Evolutionary conservation across 2,797 vertebrate genomes (phyloP).

Genomic region (Sebastiscus tertius): DNA sequence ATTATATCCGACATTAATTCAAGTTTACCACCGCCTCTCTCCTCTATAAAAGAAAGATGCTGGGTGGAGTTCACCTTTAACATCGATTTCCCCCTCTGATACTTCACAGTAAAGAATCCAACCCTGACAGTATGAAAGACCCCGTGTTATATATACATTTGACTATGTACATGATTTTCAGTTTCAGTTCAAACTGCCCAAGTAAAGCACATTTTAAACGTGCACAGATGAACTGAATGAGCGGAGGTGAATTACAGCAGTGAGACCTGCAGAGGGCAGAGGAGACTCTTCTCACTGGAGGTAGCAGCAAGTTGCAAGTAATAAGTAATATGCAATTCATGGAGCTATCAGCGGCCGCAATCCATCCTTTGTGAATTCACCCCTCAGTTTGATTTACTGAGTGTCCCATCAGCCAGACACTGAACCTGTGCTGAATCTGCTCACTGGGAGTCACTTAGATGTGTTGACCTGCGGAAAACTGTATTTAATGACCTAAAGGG

Average conservation of each 20-base stretch:
- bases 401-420: background rate
- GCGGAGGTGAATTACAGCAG: background rate
- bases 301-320: background rate
- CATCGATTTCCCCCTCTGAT: background rate
- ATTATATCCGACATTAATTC: background rate
- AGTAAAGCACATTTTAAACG: background rate
- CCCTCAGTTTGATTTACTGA: too few species aligned
- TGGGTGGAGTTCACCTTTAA: background rate
- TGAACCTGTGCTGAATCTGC: background rate
- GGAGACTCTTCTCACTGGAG: background rate
- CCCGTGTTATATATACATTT: background rate
- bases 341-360: too few species aligned
- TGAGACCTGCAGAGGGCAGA: slow-evolving; percentile 7
- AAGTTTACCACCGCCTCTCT: background rate
- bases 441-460: background rate
- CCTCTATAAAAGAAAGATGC: background rate
- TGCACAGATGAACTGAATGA: too few species aligned
- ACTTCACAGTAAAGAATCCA: background rate
- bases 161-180: background rate
- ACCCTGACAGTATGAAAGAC: background rate
- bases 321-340: too few species aligned
- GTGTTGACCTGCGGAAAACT: background rate
- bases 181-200: background rate
- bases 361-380: too few species aligned
- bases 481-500: background rate